Conservation (phyloP, 1,140 invertebrate species). For the Onthophagus taurus region DNA sequence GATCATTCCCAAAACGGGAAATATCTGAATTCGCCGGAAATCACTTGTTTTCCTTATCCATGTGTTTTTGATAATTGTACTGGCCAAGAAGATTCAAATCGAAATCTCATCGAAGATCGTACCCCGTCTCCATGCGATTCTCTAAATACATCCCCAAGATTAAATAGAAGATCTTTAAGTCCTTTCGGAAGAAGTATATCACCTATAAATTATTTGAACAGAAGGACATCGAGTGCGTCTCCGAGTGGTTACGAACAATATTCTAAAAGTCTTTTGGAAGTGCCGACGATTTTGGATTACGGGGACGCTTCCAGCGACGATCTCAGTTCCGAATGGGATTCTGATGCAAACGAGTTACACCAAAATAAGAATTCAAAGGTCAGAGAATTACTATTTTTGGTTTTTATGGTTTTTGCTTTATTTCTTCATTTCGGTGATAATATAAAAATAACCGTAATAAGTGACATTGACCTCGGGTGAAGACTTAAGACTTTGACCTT, state of each 20-base stretch:
- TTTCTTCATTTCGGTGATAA: too few relatives aligned
- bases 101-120: too few relatives aligned
- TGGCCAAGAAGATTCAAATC: too few relatives aligned
- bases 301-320: slow-evolving; percentile 79
- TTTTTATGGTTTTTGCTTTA: too few relatives aligned
- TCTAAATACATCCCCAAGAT: slow-evolving; percentile 20
- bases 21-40: slow-evolving; percentile 25
- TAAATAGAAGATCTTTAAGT: slow-evolving; percentile 21
- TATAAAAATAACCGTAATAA: too few relatives aligned
- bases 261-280: slow-evolving; percentile 60
- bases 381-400: too few relatives aligned
- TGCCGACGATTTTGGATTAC: slow-evolving; percentile 63
- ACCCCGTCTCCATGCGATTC: slow-evolving; percentile 22
- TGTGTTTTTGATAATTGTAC: slow-evolving; percentile 25
- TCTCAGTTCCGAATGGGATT: slow-evolving; percentile 83
- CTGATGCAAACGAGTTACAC: slow-evolving; percentile 54
- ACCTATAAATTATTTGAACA: slow-evolving; percentile 29
- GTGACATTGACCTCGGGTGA: too few relatives aligned
- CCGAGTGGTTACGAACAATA: slow-evolving; percentile 69
- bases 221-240: slow-evolving; percentile 36
- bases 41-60: slow-evolving; percentile 33
- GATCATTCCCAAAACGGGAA: slow-evolving; percentile 1
- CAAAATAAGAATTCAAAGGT: slow-evolving; percentile 19
- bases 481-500: too few relatives aligned
- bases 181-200: slow-evolving; percentile 23